Base-by-base conservation (phyloP, 2,797 vertebrate species). In the Rallus crepitans region DNA sequence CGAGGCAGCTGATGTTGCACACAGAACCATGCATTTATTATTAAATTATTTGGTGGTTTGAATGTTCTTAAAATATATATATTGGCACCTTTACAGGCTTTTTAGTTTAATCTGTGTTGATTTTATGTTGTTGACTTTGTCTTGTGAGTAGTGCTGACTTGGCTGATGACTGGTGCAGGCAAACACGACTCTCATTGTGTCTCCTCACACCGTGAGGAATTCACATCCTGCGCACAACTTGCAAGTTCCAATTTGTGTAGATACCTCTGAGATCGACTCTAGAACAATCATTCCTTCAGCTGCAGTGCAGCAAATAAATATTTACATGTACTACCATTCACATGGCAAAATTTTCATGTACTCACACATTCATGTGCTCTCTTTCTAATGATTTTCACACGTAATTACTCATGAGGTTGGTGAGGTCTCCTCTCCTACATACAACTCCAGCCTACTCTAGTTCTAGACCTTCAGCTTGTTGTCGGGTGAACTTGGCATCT, bases 351-450 rank as follows among this genome's bases (percentile, higher is more conserved):
- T 30, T 37, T 50, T 81, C 31, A 6, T 6, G 4, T 53, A 28
- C 40, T 37, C 59, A n/a, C 11, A 53, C 12, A 39, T 15, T 33
- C 1, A 1, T 4, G 1, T 0, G 0, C 10, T 73, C 19, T 55
- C 28, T 85, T 37, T 68, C 18, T 39, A 39, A 68, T 15, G 7
- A 64, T 16, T 88, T 80, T 60, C 4, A 2, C 17, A 19, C 23
- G 61, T 33, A 7, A n/a, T 76, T 76, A 15, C 28, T 60, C 37
- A 30, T 12, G 12, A 55, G 7, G 5, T 68, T 78, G 61, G 15
- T 69, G 72, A 50, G 28, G 4, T 80, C 18, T 92, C 52, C 56
- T 82, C 13, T 8, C 55, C 85, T 35, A 53, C 10, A 18, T 33
- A 78, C 40, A 60, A 9, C n/a, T 55, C n/a, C 25, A 94, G 8